A percentile compares a stretch with the other conserved stretches of the same genome.
These are phyloP conservation scores for Leptogaster cylindrica DNA, from an alignment of 2,888 invertebrate species.

Conservation along the genomic window DNA sequence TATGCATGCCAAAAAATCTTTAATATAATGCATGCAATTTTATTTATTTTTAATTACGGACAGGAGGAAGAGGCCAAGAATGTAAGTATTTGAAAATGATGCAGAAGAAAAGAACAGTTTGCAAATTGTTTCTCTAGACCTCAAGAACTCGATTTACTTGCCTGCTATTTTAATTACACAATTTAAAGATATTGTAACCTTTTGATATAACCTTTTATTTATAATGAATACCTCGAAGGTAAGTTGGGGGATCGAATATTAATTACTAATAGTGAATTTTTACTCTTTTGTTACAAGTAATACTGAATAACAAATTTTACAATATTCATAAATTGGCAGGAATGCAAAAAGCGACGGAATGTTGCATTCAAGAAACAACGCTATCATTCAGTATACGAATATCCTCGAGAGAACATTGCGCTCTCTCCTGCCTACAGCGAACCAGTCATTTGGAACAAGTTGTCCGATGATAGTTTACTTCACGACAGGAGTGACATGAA, in stretches of 20 bases:
- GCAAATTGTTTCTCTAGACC: no score
- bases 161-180: no score
- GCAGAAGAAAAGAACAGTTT: not conserved
- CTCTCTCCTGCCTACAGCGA: slow-evolving; percentile 50
- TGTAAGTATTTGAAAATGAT: slow-evolving; percentile 43
- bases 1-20: slow-evolving; percentile 20
- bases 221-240: no score
- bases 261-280: no score
- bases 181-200: no score
- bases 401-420: slow-evolving; percentile 71
- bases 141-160: no score
- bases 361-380: slow-evolving; percentile 85
- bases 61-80: slow-evolving; percentile 47
- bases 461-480: slow-evolving; percentile 18
- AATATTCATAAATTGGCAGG: slow-evolving; percentile 62
- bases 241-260: no score
- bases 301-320: no score
- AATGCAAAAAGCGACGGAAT: slow-evolving; percentile 67
- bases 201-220: no score
- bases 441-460: slow-evolving; percentile 47
- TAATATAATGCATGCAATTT: slow-evolving; percentile 40
- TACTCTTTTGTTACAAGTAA: no score
- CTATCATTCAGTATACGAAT: slow-evolving; percentile 84
- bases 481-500: slow-evolving; percentile 31
- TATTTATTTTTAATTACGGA: slow-evolving; percentile 28